Percentiles rank a stretch among this genome's conserved stretches.
Evolutionary conservation across 2,888 invertebrate species (phyloP).

Genomic region (Polymixis flavicincta): DNA sequence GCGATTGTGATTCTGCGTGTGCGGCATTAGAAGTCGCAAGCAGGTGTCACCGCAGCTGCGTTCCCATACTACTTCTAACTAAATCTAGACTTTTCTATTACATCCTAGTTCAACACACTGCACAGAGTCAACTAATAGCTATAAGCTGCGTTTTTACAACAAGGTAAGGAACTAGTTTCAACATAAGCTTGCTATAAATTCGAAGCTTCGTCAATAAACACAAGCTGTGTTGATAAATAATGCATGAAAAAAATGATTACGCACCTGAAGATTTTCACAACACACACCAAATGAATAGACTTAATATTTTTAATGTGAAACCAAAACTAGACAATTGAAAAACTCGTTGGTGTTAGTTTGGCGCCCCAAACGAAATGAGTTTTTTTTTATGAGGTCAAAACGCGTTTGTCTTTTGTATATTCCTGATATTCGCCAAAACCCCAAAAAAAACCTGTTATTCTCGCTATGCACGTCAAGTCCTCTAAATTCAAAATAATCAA

Average conservation of each 20-base stretch:
- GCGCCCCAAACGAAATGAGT: slow-evolving; percentile 1
- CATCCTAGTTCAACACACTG: slow-evolving; percentile 67
- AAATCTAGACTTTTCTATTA: slow-evolving; percentile 80
- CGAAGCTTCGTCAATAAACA: background rate
- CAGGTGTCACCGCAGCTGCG: slow-evolving; percentile 84
- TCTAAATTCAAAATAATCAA: slow-evolving; percentile 19
- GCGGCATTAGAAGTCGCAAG: slow-evolving; percentile 74
- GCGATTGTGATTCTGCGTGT: slow-evolving; percentile 70
- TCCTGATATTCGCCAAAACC: too few species aligned
- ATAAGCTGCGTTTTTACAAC: slow-evolving; percentile 32
- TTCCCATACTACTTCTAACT: slow-evolving; percentile 75
- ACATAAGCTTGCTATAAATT: slow-evolving; percentile 21
- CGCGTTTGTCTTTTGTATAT: too few species aligned
- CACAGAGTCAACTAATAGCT: slow-evolving; percentile 20
- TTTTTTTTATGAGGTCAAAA: background rate
- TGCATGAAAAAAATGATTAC: slow-evolving; percentile 9
- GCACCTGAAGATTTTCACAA: slow-evolving; percentile 31
- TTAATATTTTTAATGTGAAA: background rate
- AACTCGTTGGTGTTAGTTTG: background rate
- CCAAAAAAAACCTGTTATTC: slow-evolving; percentile 11
- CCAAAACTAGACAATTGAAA: background rate
- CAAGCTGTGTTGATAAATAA: background rate
- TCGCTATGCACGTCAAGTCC: background rate
- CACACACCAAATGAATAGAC: background rate
- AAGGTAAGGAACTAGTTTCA: slow-evolving; percentile 37